phyloP scores from a whole-genome alignment of 92 coral and sea anemone species.

The Umimayanthus kanabou region DNA sequence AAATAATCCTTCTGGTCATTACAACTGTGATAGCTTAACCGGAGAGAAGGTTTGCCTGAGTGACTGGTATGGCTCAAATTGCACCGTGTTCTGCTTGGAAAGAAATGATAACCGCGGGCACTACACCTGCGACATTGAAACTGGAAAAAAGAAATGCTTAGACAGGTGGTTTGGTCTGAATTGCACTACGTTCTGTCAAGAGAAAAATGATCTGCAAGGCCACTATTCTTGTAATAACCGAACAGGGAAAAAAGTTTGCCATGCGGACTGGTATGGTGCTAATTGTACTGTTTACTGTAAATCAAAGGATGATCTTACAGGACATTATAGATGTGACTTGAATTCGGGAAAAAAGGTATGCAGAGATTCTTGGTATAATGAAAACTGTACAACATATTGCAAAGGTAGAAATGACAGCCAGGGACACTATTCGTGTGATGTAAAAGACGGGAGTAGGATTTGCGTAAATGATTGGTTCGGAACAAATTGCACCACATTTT shows the following conservation, averaged over 20 bases:
- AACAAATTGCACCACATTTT: constrained; percentile 54
- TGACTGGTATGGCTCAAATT: constrained; percentile 58
- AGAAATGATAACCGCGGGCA: constrained; percentile 52
- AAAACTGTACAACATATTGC: constrained; percentile 60
- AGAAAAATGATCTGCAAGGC: constrained; percentile 50
- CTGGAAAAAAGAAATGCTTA: constrained; percentile 59
- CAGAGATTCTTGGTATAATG: constrained; percentile 66
- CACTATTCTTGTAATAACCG: constrained; percentile 55
- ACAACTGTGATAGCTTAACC: constrained; percentile 58
- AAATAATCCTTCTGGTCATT: constrained; percentile 48
- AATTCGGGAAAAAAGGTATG: constrained; percentile 63
- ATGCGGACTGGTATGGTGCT: constrained; percentile 57
- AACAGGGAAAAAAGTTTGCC: constrained; percentile 59
- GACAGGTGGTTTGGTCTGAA: constrained; percentile 67
- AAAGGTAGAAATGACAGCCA: constrained; percentile 31
- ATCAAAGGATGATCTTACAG: constrained; percentile 35
- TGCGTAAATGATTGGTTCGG: constrained; percentile 45
- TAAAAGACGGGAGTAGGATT: constrained; percentile 44
- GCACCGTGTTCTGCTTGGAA: constrained; percentile 58
- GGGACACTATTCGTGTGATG: constrained; percentile 73
- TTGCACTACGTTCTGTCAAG: constrained; percentile 56
- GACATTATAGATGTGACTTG: constrained; percentile 57
- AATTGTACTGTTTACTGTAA: constrained; percentile 49
- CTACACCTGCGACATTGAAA: constrained; percentile 51
- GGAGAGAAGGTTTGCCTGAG: constrained; percentile 50